These are phyloP conservation scores for Spermophilus dauricus DNA, from an alignment of 2,113 vertebrate species.

Conservation along the genomic window DNA sequence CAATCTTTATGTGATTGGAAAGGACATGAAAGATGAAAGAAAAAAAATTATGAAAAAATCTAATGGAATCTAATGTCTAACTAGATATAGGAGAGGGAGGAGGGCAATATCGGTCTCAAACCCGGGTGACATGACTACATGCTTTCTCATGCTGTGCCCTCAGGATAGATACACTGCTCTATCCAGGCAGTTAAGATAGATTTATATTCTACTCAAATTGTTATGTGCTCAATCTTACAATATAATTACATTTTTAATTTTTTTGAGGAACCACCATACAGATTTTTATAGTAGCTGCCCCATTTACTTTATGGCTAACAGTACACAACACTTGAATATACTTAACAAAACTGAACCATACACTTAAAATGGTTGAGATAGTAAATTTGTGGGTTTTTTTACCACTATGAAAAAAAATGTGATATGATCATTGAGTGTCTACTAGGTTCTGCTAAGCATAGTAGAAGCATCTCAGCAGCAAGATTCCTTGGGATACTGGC, in stretches of 20 bases:
- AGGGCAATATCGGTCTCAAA: not conserved
- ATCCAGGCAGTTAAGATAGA: not conserved
- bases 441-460: not conserved
- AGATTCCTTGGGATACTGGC: not conserved
- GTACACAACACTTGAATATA: not conserved
- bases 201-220: not conserved
- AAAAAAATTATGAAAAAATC: not conserved
- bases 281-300: not conserved
- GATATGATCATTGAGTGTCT: not conserved
- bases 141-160: not conserved
- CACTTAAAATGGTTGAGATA: not conserved
- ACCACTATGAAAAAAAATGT: not conserved
- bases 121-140: not conserved
- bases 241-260: not conserved
- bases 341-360: not conserved
- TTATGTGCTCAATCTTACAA: not conserved
- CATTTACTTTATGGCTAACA: not conserved
- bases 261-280: not conserved
- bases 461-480: not conserved
- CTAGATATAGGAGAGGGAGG: not conserved
- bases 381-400: not conserved
- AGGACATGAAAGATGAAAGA: slow-evolving; percentile 9
- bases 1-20: not conserved
- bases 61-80: not conserved
- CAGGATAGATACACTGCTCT: not conserved